Evolutionary conservation across 2,888 invertebrate genomes (phyloP).

Genomic region (Apamea epomidion): DNA sequence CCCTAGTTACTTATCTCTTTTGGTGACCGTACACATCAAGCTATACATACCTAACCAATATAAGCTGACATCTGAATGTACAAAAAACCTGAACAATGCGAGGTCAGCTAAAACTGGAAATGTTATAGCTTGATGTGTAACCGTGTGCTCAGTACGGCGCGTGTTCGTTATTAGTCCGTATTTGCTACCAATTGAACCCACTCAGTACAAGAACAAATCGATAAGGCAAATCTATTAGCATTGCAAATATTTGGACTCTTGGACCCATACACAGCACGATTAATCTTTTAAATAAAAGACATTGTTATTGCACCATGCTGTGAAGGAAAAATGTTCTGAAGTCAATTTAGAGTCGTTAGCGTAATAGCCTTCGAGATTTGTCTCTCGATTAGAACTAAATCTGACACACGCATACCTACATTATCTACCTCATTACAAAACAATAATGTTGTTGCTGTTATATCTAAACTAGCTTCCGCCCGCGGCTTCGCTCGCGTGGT

Average conservation of each 20-base stretch:
- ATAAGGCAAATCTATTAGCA: constrained; percentile 54
- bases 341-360: constrained; percentile 27
- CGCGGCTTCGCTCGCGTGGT: no score
- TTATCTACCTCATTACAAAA: background rate
- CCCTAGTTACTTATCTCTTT: background rate
- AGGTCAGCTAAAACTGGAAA: background rate
- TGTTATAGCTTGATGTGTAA: background rate
- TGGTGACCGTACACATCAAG: background rate
- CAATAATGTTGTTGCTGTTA: background rate
- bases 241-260: constrained; percentile 44
- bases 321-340: background rate
- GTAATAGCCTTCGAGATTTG: constrained; percentile 1
- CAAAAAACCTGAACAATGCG: background rate
- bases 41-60: background rate
- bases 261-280: constrained; percentile 21
- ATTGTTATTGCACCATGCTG: constrained; percentile 5
- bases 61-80: background rate
- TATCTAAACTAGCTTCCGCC: background rate
- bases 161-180: constrained; percentile 26
- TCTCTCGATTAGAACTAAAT: background rate
- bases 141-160: background rate
- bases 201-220: constrained; percentile 61
- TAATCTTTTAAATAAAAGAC: background rate
- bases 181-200: constrained; percentile 60
- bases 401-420: background rate